Evolutionary conservation across 92 coral and sea anemone species (phyloP).

Genomic region (Epizoanthus ramosus): DNA sequence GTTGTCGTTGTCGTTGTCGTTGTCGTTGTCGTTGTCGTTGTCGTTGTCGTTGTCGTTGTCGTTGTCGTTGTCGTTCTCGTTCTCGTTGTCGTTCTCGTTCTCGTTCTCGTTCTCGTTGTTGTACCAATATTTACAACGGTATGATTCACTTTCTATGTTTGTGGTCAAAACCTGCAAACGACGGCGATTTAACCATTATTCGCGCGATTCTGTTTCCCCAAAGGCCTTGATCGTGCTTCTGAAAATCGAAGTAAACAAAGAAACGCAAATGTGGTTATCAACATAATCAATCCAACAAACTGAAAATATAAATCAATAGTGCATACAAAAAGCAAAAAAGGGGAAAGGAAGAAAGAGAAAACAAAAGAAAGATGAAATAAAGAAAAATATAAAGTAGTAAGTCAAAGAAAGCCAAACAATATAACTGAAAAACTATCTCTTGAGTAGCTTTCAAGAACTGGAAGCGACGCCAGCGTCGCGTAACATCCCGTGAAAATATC

Average conservation of each 20-base stretch:
- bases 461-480: too few relatives aligned
- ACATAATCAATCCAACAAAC: not conserved
- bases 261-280: not conserved
- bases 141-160: conserved; percentile 13
- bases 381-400: not conserved
- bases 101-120: too few relatives aligned
- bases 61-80: too few relatives aligned
- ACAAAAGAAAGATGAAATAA: not conserved
- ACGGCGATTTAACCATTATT: not conserved
- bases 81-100: too few relatives aligned
- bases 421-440: not conserved
- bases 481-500: too few relatives aligned
- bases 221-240: conserved; percentile 9
- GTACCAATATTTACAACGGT: not conserved
- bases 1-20: too few relatives aligned
- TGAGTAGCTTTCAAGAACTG: not conserved
- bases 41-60: too few relatives aligned
- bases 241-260: not conserved
- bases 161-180: conserved; percentile 18
- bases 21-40: too few relatives aligned
- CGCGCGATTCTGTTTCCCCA: conserved; percentile 9
- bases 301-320: not conserved
- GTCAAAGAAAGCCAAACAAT: not conserved
- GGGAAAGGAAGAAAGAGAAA: not conserved
- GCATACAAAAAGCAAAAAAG: not conserved